Percentiles rank a stretch among this genome's conserved stretches.
Conservation (phyloP, 2,113 vertebrate species). For the Nesogale talazaci region DNA sequence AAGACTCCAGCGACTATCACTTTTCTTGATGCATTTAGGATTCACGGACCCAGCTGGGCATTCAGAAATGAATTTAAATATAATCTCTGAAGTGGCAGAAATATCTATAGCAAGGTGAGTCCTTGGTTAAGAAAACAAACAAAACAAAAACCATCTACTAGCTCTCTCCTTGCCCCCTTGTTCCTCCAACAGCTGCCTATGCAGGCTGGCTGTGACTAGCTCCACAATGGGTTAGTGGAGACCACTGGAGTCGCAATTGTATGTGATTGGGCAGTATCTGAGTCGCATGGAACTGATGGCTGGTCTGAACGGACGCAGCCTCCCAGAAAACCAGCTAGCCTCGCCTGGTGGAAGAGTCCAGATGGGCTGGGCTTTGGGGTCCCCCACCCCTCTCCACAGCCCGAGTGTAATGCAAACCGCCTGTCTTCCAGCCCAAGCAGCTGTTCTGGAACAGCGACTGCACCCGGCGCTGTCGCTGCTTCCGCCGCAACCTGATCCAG, state of each 20-base stretch:
- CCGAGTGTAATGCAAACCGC: neutral
- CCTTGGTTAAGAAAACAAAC: no score
- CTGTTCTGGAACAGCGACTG: slow-evolving; percentile 98
- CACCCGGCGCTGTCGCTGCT: slow-evolving; percentile 97
- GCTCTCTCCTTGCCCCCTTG: neutral
- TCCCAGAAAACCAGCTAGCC: neutral
- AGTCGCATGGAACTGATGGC: neutral
- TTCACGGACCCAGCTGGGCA: neutral
- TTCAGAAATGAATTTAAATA: slow-evolving; percentile 37
- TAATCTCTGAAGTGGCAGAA: neutral
- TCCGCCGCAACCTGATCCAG: slow-evolving; percentile 97
- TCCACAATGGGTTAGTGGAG: slow-evolving; percentile 14
- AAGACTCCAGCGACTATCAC: neutral
- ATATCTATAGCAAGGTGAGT: neutral
- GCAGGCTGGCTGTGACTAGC: slow-evolving; percentile 33
- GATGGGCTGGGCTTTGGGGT: neutral
- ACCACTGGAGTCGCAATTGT: neutral
- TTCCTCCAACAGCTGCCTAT: neutral
- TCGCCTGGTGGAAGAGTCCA: no score
- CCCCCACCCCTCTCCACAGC: neutral
- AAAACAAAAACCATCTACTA: neutral
- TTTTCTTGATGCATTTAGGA: slow-evolving; percentile 7
- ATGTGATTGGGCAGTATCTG: neutral
- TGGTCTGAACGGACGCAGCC: neutral
- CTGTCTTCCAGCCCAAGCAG: slow-evolving; percentile 92